Base-by-base conservation (phyloP, 2,797 vertebrate species). In the Coilia nasus region DNA sequence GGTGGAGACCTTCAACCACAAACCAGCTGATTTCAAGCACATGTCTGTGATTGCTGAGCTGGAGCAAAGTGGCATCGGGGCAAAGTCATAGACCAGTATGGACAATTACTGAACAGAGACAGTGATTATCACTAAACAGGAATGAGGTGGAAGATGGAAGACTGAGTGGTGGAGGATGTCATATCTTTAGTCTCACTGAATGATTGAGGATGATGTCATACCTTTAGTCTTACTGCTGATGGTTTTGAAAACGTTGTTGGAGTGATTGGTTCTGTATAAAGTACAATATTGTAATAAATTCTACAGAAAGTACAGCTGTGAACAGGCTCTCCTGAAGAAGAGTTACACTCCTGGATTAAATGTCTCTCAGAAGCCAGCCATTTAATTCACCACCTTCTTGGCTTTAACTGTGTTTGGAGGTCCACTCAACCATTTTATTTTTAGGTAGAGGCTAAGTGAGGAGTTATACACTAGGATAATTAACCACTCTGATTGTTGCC, bases 1-100 rank as follows among this genome's bases (percentile, higher is more conserved):
- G 90, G 97, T 99, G 85, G 97, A 99, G 93, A 94, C 90, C 0
- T 99, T 99, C 89, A 99, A 99, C 95, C 96, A 97, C 92, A 92
- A 90, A 84, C 95, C 98, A 0, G 91, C 87, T 0, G 96, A 97
- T 56, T 99, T 99, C 90, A 98, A 96, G 86, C 97, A 99, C 89
- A 97, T 97, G 97, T 92, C 91, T 10, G 96, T 99, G 83, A 96
- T 99, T 17, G 95, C 96, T 0, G 96, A 97, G 91, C 92, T 99
- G 84, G 97, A 99, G 86, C 97, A 97, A 89, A 97, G 94, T 0
- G 96, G 97, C 50, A 90, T 98, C 81, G 96, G 96, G 60, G 78
- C 87, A 0, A 86, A 83, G 11, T 41, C 12, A 0, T 67, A 84
- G 56, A 50, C 46, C 67, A 56, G 56, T 44, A 21, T 21, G 71